Percentiles rank a stretch among this genome's conserved stretches.
Conservation (phyloP, 92 coral and sea anemone species). For the Paragorgia papillata region DNA sequence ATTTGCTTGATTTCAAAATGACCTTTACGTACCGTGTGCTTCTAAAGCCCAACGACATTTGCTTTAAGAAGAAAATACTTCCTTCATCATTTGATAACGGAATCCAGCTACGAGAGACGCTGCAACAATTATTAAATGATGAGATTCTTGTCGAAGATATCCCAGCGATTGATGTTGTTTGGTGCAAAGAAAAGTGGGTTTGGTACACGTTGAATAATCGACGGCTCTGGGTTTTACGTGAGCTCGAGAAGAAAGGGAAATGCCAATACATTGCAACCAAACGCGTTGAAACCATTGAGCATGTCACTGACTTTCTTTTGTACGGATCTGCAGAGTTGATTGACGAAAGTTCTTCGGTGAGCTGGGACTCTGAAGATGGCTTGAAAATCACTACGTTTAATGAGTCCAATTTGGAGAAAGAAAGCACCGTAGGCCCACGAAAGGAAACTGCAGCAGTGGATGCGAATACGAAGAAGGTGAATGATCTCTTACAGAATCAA, state of each 20-base stretch:
- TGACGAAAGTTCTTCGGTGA: constrained; percentile 40
- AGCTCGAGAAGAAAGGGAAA: constrained; percentile 81
- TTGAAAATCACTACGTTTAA: constrained; percentile 29
- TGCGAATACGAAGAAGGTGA: not conserved
- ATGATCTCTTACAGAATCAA: not conserved
- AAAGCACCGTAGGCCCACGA: not conserved
- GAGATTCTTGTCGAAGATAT: constrained; percentile 80
- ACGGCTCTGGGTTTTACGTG: constrained; percentile 90
- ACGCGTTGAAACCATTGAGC: constrained; percentile 71
- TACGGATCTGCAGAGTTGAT: constrained; percentile 78
- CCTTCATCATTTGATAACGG: constrained; percentile 84
- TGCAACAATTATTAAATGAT: constrained; percentile 74
- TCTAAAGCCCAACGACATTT: constrained; percentile 91
- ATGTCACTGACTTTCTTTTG: constrained; percentile 67
- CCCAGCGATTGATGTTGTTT: constrained; percentile 84
- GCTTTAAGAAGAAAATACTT: constrained; percentile 74
- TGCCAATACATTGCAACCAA: constrained; percentile 73
- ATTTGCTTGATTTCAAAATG: constrained; percentile 45
- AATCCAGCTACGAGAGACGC: constrained; percentile 76
- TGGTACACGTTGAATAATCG: constrained; percentile 93
- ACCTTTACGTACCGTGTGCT: constrained; percentile 75
- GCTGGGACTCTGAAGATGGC: constrained; percentile 40
- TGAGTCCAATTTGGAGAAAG: not conserved
- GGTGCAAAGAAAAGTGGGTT: constrained; percentile 83
- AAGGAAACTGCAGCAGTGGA: not conserved